Evolutionary conservation across 2,797 vertebrate species (phyloP).

Genomic region (Gadopsis marmoratus): DNA sequence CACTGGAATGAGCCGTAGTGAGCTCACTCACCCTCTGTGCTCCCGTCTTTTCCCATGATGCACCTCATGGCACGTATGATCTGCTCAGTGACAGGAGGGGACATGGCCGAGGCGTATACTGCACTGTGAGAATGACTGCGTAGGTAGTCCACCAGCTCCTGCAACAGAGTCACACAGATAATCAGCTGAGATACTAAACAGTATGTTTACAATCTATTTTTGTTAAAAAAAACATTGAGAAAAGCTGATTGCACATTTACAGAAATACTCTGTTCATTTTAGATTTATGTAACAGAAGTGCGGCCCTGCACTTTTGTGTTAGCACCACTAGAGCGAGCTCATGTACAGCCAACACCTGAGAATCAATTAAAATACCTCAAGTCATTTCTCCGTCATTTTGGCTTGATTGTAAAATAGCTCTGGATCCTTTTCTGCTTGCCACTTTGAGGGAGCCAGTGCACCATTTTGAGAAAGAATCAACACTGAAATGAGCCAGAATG

Average conservation of each 20-base stretch:
- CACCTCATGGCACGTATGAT: slow-evolving; percentile 91
- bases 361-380: slow-evolving; percentile 57
- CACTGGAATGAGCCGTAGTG: background rate
- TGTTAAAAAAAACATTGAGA: background rate
- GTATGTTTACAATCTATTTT: background rate
- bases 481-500: slow-evolving; percentile 59
- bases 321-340: slow-evolving; percentile 77
- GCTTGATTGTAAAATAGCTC: slow-evolving; percentile 37
- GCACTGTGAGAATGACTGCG: slow-evolving; percentile 91
- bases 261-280: background rate
- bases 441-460: slow-evolving; percentile 24
- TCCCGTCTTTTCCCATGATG: slow-evolving; percentile 91
- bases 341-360: slow-evolving; percentile 61
- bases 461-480: slow-evolving; percentile 51
- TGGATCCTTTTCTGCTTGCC: slow-evolving; percentile 46
- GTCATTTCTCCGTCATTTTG: slow-evolving; percentile 38
- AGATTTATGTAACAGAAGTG: background rate
- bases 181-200: background rate
- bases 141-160: slow-evolving; percentile 93
- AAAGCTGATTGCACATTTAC: background rate
- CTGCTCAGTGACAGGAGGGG: slow-evolving; percentile 89
- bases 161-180: slow-evolving; percentile 52
- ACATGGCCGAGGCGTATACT: slow-evolving; percentile 91
- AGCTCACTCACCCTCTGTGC: slow-evolving; percentile 86
- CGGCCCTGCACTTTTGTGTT: slow-evolving; percentile 51